Evolutionary conservation across 2,113 vertebrate species (phyloP).

Genomic region (Naja naja): DNA sequence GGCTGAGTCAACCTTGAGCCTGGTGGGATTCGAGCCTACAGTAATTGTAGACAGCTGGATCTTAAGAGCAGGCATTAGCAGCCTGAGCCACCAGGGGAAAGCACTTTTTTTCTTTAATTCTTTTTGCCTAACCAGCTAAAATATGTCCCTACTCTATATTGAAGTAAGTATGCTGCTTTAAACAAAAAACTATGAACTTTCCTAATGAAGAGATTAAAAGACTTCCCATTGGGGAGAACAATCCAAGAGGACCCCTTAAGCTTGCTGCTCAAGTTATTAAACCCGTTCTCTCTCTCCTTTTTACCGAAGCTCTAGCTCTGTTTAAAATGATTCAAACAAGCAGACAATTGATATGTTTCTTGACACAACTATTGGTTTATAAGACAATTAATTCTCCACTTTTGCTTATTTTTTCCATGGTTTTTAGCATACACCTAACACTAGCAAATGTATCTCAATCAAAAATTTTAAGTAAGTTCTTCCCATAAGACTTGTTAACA

Average conservation of each 20-base stretch:
- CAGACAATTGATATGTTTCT: neutral
- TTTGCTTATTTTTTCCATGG: neutral
- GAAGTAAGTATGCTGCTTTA: neutral
- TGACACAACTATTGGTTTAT: neutral
- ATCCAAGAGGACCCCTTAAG: neutral
- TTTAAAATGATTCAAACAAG: neutral
- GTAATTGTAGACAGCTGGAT: no score
- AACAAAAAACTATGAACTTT: neutral
- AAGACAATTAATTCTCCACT: neutral
- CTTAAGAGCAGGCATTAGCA: no score
- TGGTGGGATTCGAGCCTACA: no score
- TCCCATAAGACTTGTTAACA: neutral
- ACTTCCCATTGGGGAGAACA: neutral
- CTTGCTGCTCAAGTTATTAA: neutral
- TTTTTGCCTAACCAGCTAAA: neutral
- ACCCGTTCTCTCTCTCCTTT: neutral
- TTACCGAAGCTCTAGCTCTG: neutral
- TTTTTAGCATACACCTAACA: neutral
- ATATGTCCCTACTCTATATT: neutral
- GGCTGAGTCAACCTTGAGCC: no score
- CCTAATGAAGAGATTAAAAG: neutral
- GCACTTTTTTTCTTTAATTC: neutral
- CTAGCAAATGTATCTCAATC: neutral
- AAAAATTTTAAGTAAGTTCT: neutral
- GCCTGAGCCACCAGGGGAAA: no score